Percentiles rank a stretch among this genome's conserved stretches.
Conservation (phyloP, 2,888 invertebrate genomes). For the Epistrophe grossulariae region DNA sequence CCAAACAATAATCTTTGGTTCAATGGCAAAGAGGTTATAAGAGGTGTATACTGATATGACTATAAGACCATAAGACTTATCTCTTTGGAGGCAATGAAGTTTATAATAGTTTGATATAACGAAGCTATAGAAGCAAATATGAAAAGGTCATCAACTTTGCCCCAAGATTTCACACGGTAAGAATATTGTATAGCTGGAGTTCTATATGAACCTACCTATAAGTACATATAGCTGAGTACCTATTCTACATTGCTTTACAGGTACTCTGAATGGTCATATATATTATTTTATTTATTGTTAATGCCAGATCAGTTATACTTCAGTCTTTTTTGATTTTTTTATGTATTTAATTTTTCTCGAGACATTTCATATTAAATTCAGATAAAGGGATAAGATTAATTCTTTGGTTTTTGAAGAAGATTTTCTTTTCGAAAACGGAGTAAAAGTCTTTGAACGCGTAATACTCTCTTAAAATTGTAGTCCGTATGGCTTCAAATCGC, state of each 20-base stretch:
- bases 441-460: too few relatives aligned
- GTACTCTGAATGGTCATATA: background rate
- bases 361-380: too few relatives aligned
- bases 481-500: too few relatives aligned
- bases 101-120: constrained; percentile 4
- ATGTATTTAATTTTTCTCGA: too few relatives aligned
- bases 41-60: background rate
- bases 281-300: background rate
- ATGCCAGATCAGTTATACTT: background rate
- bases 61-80: background rate
- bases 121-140: constrained; percentile 3
- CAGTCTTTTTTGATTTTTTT: too few relatives aligned
- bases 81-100: constrained; percentile 3
- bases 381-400: too few relatives aligned
- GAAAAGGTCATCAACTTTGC: constrained; percentile 58
- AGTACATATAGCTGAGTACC: background rate
- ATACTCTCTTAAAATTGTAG: too few relatives aligned
- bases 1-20: constrained; percentile 26
- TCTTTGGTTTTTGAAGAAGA: too few relatives aligned
- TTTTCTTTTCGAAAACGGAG: too few relatives aligned
- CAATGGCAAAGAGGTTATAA: constrained; percentile 8
- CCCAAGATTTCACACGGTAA: constrained; percentile 41
- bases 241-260: background rate
- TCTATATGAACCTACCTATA: background rate
- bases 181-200: background rate